Conservation (phyloP, 2,888 invertebrate species). For the Heliconius sara region DNA sequence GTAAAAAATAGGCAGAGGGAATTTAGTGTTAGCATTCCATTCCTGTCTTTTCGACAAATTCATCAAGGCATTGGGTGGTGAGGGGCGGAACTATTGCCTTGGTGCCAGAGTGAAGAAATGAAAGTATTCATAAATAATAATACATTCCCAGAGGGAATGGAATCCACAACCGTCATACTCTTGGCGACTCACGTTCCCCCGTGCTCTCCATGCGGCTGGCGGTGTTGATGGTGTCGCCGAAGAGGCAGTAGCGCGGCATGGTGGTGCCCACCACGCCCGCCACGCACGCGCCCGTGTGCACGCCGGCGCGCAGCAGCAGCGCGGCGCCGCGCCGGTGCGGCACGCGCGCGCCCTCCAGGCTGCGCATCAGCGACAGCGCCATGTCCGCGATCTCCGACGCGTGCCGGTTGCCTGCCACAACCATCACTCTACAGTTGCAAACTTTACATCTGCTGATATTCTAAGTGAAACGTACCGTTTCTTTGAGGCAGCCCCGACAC, state of each 20-base stretch:
- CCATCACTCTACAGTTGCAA: background rate
- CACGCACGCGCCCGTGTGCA: conserved; percentile 87
- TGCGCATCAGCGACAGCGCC: conserved; percentile 82
- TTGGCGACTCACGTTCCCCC: conserved; percentile 59
- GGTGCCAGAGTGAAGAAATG: too few relatives aligned
- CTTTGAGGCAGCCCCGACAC: conserved; percentile 84
- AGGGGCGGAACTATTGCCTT: too few relatives aligned
- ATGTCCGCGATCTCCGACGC: conserved; percentile 86
- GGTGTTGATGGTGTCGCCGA: conserved; percentile 86
- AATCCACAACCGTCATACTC: too few relatives aligned
- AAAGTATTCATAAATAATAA: too few relatives aligned
- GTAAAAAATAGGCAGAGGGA: too few relatives aligned
- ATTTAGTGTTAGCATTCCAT: too few relatives aligned
- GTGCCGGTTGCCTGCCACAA: conserved; percentile 75
- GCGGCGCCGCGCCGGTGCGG: conserved; percentile 79
- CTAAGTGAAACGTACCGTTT: conserved; percentile 70
- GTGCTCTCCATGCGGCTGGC: conserved; percentile 87
- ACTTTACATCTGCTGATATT: background rate
- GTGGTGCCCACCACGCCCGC: conserved; percentile 86
- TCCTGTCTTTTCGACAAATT: too few relatives aligned
- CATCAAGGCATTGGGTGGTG: too few relatives aligned
- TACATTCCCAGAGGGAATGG: too few relatives aligned
- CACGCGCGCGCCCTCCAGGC: conserved; percentile 79
- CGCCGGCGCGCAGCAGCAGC: conserved; percentile 82
- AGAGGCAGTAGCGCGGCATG: conserved; percentile 86